Evolutionary conservation across 2,888 invertebrate species (phyloP), one percentile per base, ranked within the genome.

Genomic region (Reticulitermes lucifugus): DNA sequence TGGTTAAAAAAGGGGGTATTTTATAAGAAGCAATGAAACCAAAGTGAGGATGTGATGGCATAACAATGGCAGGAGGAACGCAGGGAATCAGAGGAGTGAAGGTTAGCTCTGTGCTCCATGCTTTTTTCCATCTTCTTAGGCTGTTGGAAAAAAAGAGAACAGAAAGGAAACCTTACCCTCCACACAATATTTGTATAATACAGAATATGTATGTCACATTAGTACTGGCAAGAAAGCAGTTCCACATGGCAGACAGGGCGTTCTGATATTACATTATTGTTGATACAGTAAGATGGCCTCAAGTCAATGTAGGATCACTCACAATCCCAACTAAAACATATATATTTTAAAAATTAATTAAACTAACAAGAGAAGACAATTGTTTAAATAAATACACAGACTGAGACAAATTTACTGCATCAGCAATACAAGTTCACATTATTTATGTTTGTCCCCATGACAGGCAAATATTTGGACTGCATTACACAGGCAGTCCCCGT

Each of bases 41-140:
- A 80, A 80, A 80, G 10, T 22, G 35, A 80, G 60, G 80, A 35
- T 59, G 60, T 60, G 29, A 60, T 80, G 60, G 60, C 55, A 81
- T 65, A 70, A 77, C 46, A 77, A 46, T 60, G 70, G 81, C 65
- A 81, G 65, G 81, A 70, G 46, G 80, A 80, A 80, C 35, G 59
- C 60, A 60, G 60, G 35, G 35, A 84, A 85, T 77, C 59, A n/a
- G 43, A 73, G 65, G 55, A 73, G 75, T 79, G 83, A 75, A 51
- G 84, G 86, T 85, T 70, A 85, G 85, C 83, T 86, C 75, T 84
- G 86, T 86, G 85, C 85, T 87, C 87, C 86, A 86, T 85, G 86
- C 86, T 82, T 85, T 86, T 83, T 41, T 91, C 92, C 92, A 91
- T 93, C 93, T 93, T 93, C 93, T 92, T 93, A 93, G 91, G 93